A percentile compares a stretch with the other conserved stretches of the same genome.
Conservation (phyloP, 2,113 vertebrate genomes). For the Ahaetulla prasina region DNA sequence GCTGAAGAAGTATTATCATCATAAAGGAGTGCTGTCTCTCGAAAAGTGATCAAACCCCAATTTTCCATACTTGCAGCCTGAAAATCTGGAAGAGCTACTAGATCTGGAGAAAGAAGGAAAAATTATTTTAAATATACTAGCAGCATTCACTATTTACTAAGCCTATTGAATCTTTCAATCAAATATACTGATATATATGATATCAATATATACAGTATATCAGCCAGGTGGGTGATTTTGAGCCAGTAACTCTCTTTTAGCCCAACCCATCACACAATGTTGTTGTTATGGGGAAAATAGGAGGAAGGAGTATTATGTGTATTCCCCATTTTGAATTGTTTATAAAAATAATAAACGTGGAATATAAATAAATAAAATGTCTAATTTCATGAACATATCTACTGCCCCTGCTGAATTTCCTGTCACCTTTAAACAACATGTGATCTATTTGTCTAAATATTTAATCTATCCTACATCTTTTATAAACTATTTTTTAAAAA, state of each 20-base stretch:
- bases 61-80: constrained; percentile 95
- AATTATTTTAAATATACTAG: not conserved
- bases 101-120: constrained; percentile 70
- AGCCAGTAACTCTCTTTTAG: not conserved
- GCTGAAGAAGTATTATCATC: constrained; percentile 74
- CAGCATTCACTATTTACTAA: not conserved
- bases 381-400: not conserved
- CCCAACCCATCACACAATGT: not conserved
- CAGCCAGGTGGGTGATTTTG: not conserved
- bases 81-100: constrained; percentile 93
- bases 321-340: not conserved
- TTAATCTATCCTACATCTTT: not conserved
- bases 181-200: not conserved
- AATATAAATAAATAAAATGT: not conserved
- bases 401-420: not conserved
- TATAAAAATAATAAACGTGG: not conserved
- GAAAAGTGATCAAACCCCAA: constrained; percentile 92
- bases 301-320: not conserved
- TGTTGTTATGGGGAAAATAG: not conserved
- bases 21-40: constrained; percentile 82
- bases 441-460: not conserved
- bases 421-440: not conserved
- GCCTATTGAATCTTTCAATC: not conserved
- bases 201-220: not conserved
- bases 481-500: not conserved